Base-by-base conservation (phyloP, 2,797 vertebrate genomes). In the Falco biarmicus region DNA sequence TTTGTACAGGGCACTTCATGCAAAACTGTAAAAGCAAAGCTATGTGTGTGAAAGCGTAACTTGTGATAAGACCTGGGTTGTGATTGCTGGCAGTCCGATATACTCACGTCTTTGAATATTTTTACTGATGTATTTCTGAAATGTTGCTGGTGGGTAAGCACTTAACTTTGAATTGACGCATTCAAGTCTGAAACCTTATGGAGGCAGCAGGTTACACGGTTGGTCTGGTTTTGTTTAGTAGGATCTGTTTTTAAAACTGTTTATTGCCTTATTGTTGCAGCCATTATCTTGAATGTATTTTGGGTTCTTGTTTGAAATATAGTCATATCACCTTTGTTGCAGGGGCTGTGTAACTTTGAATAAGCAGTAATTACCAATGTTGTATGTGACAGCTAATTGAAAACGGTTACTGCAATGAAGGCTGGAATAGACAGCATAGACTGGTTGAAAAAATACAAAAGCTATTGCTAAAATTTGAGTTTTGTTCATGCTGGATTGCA, bases 191-290 rank as follows among this genome's bases (percentile, higher is more conserved):
- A 86, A 80, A 73, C 56, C 43, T 86, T 82, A 47, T 6, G 79
- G 83, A 87, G 61, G 77, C 73, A 84, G 66, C 73, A 54, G 74
- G 57, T 96, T 83, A 87, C 73, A 41, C 86, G 29, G 78, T 51
- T 60, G 68, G 61, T 96, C 93, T 97, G 70, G 37, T 91, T 91
- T 95, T 89, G 34, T 87, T 63, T 87, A 89, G 50, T 91, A 41
- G 74, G 66, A 54, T 93, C 93, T 96, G 6, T 93, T 93, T 96
- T 93, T 69, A 73, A 81, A 94, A 77, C 19, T 87, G 12, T 90
- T 64, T 22, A 41, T 96, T 96, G 89, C 96, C 96, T 98, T 97
- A 97, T 60, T 90, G 84, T 97, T 93, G 94, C 87, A 94, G 69
- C 88, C 64, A 7, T 84, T 95, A 87, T 89, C 87, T 81, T 95